Conservation (phyloP, 2,888 invertebrate genomes). For the Pomacea canaliculata region DNA sequence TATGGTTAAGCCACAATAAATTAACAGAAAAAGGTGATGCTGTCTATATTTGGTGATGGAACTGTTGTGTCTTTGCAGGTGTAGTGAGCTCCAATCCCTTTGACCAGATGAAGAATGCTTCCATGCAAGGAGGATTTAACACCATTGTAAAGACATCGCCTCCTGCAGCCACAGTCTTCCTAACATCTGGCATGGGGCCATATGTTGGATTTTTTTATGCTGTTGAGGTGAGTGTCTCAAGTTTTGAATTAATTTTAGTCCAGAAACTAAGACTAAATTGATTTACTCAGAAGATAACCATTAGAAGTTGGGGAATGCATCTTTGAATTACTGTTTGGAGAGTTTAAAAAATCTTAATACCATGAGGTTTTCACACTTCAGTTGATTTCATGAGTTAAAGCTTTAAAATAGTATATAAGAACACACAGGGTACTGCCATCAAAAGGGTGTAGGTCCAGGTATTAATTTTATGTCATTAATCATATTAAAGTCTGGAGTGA, state of each 20-base stretch:
- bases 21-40: not conserved
- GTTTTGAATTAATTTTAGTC: not conserved
- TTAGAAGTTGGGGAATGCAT: too few relatives aligned
- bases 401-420: too few relatives aligned
- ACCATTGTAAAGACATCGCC: constrained; percentile 75
- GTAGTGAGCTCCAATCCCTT: constrained; percentile 78
- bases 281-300: not conserved
- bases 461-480: too few relatives aligned
- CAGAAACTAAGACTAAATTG: not conserved
- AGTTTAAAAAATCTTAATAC: too few relatives aligned
- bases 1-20: too few relatives aligned
- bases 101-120: constrained; percentile 87
- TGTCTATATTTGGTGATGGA: not conserved
- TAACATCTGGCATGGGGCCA: constrained; percentile 85
- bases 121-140: constrained; percentile 73
- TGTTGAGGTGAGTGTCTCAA: constrained; percentile 74
- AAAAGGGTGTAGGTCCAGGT: too few relatives aligned
- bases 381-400: too few relatives aligned
- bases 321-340: too few relatives aligned
- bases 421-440: too few relatives aligned
- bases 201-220: constrained; percentile 91
- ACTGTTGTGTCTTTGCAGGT: constrained; percentile 44
- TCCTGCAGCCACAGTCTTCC: constrained; percentile 81
- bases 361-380: too few relatives aligned
- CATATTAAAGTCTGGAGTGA: not conserved